Evolutionary conservation across 1,140 invertebrate species (phyloP), one percentile per base, ranked within the genome.

Genomic region (Polypedilum pembai): DNA sequence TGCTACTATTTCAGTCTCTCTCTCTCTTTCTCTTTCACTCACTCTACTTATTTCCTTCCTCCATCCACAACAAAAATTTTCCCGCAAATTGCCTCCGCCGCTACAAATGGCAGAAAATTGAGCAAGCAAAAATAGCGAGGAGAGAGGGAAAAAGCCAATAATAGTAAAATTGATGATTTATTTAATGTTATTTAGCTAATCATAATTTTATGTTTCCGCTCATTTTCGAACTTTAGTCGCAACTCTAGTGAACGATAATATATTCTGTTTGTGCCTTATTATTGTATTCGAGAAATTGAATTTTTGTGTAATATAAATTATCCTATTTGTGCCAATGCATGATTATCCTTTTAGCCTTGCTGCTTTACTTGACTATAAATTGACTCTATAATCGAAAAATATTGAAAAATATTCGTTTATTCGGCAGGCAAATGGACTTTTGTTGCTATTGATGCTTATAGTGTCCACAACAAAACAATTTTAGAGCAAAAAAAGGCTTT

Each of bases 101-200:
- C 24, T 33, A 33, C 24, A 33, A 33, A 33, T 33, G 24, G 24
- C 24, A 33, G 24, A 33, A 33, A 33, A 33, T 33, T 33, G 24
- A 33, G 24, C 24, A 33, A 33, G 5, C 24, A 33, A 33, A 33
- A 33, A 33, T 33, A 33, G 24, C 24, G 24, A 33, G 24, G 24
- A 33, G 24, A 33, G 3, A 56, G 17, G 65, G 20, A 69, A 69
- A 69, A 20, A 69, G 17, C 17, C 65, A 69, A 69, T 69, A 69
- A 69, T 21, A 69, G 65, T 69, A 69, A 69, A 20, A 69, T 69
- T 69, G 65, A 69, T 69, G 65, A 69, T 69, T 69, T 69, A 69
- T 69, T 20, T 69, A 69, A 69, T 69, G 65, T 69, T 69, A 21
- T 69, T 69, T 69, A 69, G 65, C 17, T 69, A 69, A 69, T 69